Evolutionary conservation across 2,888 invertebrate genomes (phyloP), one percentile per base, ranked within the genome.

Genomic region (Cyaniris semiargus): DNA sequence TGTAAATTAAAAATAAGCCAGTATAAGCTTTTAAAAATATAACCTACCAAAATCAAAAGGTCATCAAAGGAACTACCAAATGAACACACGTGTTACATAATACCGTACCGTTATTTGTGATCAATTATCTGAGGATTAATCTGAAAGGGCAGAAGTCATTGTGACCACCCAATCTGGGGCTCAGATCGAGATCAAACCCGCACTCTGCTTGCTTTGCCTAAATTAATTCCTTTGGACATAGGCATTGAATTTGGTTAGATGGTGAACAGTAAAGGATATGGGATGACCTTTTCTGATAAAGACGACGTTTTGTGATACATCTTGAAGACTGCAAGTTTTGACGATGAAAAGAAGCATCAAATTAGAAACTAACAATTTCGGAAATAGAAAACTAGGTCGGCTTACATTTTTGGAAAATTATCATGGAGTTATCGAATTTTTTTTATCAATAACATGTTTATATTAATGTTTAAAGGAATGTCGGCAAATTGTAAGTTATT

Each of bases 41-140:
- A 38, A 38, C 2, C 38, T 38, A 8, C 3, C 38, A 3, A 38
- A 38, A 10, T 10, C 38, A 38, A 18, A 48, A 15, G 48, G 48
- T 48, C 48, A 48, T 48, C 15, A 48, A 48, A 48, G 48, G 48
- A 48, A 48, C 13, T 27, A 15, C 15, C 23, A 27, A 15, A 27
- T 66, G 60, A 60, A 23, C 23, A 60, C 60, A 60, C 15, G 15
- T 27, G 27, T 27, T 23, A 60, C 60, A 23, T 10, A 6, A 60
- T 21, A 21, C 27, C 15, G 15, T 27, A 5, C 27, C 27, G 3
- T 66, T 66, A 66, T 66, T 66, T 66, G 27, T 66, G 60, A 60
- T 60, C 66, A 66, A 27, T 66, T 66, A 66, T 66, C 66, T 31
- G 15, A 13, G 27, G 27, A 66, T 66, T 66, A 66, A 66, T 66